Percentiles rank a stretch among this genome's conserved stretches.
Conservation (phyloP, 2,797 vertebrate species). For the Hapalemur alaotrensis region DNA sequence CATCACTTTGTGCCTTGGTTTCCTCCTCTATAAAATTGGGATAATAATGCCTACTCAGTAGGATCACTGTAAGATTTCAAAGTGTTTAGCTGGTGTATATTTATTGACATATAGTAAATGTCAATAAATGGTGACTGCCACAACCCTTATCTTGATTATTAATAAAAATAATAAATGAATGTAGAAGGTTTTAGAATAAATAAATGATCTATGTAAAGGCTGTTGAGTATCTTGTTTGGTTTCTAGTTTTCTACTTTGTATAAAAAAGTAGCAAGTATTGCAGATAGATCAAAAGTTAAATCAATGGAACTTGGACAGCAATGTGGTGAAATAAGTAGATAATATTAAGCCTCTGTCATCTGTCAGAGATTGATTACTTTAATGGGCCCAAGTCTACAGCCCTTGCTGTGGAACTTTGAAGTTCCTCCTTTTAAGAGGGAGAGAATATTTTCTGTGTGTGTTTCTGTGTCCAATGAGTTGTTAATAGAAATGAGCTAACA, state of each 20-base stretch:
- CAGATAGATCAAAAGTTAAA: not conserved
- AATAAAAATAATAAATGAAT: not conserved
- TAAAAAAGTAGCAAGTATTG: not conserved
- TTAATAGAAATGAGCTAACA: not conserved
- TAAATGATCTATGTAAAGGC: not conserved
- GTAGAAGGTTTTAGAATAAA: not conserved
- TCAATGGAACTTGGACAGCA: not conserved
- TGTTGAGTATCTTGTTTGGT: not conserved
- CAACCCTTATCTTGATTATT: not conserved
- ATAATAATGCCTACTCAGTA: not conserved
- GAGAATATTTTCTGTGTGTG: not conserved
- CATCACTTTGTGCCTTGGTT: not conserved
- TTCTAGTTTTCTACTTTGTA: not conserved
- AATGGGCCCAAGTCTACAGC: not conserved
- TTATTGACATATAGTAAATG: not conserved
- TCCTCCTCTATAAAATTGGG: not conserved
- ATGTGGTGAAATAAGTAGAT: not conserved
- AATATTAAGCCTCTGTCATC: not conserved
- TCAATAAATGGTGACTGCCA: not conserved
- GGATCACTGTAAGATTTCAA: not conserved
- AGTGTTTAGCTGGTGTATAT: not conserved
- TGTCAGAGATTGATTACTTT: not conserved
- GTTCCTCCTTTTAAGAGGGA: not conserved
- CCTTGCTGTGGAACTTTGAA: not conserved
- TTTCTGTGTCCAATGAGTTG: not conserved